phyloP scores from a whole-genome alignment of 2,797 vertebrate species.

The Astyanax mexicanus region DNA sequence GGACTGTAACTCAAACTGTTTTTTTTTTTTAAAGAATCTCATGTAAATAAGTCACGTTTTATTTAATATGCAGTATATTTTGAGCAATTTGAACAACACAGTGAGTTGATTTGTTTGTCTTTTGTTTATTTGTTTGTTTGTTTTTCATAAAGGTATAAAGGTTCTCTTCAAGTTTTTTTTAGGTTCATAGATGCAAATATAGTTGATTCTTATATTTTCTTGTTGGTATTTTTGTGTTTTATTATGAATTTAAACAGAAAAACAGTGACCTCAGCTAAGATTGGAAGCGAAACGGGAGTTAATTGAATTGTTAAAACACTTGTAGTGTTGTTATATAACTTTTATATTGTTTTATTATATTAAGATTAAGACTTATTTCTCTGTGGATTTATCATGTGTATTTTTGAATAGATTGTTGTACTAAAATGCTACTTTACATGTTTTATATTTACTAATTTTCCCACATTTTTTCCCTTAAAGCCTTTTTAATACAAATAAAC shows the following conservation, averaged over 20 bases:
- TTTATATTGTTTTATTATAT: slow-evolving; percentile 4
- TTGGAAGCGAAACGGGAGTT: background rate
- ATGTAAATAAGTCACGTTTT: slow-evolving; percentile 59
- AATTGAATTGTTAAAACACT: background rate
- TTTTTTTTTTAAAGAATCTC: slow-evolving; percentile 10
- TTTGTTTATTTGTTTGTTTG: slow-evolving; percentile 17
- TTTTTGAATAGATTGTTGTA: slow-evolving; percentile 16
- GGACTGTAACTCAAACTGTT: slow-evolving; percentile 57
- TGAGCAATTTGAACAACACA: slow-evolving; percentile 67
- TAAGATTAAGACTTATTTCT: background rate
- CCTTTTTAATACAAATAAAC: slow-evolving; percentile 61
- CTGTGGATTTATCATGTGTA: background rate
- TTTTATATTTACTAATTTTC: slow-evolving; percentile 49
- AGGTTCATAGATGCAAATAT: slow-evolving; percentile 8
- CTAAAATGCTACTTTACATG: slow-evolving; percentile 33
- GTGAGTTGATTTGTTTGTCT: slow-evolving; percentile 38
- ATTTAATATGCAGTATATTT: slow-evolving; percentile 52
- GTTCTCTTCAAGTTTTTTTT: slow-evolving; percentile 27
- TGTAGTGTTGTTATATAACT: slow-evolving; percentile 5
- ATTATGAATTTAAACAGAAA: slow-evolving; percentile 46
- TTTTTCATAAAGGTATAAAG: background rate
- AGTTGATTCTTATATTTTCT: slow-evolving; percentile 27
- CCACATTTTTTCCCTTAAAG: slow-evolving; percentile 30
- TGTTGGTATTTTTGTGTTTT: slow-evolving; percentile 45
- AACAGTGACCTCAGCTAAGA: background rate